phyloP scores from a whole-genome alignment of 2,888 invertebrate species.

The Drosophila subsilvestris region DNA sequence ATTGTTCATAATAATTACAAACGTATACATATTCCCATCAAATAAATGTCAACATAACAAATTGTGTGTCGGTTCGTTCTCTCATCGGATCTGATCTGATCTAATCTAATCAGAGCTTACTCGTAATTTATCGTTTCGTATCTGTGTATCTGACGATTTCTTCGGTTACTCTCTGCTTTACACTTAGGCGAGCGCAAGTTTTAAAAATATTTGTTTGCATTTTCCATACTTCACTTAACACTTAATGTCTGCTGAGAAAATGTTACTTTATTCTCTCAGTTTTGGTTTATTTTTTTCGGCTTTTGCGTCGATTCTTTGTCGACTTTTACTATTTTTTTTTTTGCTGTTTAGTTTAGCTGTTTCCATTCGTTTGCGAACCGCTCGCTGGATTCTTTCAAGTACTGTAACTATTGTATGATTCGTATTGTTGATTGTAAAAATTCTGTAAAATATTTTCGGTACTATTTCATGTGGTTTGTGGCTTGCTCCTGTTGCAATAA shows the following conservation, averaged over 20 bases:
- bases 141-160: constrained; percentile 14
- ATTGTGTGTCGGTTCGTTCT: constrained; percentile 54
- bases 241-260: constrained; percentile 55
- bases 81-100: constrained; percentile 8
- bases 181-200: constrained; percentile 66
- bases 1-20: constrained; percentile 74
- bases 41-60: constrained; percentile 71
- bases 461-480: constrained; percentile 66
- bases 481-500: constrained; percentile 65
- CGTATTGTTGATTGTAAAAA: constrained; percentile 66
- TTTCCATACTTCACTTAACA: constrained; percentile 57
- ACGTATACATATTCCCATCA: constrained; percentile 38
- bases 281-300: constrained; percentile 48
- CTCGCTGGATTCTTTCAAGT: constrained; percentile 22
- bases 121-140: constrained; percentile 47
- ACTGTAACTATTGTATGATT: constrained; percentile 22
- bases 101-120: constrained; percentile 19
- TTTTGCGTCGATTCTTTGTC: constrained; percentile 37
- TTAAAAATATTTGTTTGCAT: constrained; percentile 58
- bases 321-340: constrained; percentile 44
- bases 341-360: constrained; percentile 51
- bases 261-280: constrained; percentile 62
- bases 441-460: constrained; percentile 78
- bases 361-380: constrained; percentile 23
- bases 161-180: constrained; percentile 39